phyloP scores from a whole-genome alignment of 2,888 invertebrate genomes.

The Choristoneura rosaceana region DNA sequence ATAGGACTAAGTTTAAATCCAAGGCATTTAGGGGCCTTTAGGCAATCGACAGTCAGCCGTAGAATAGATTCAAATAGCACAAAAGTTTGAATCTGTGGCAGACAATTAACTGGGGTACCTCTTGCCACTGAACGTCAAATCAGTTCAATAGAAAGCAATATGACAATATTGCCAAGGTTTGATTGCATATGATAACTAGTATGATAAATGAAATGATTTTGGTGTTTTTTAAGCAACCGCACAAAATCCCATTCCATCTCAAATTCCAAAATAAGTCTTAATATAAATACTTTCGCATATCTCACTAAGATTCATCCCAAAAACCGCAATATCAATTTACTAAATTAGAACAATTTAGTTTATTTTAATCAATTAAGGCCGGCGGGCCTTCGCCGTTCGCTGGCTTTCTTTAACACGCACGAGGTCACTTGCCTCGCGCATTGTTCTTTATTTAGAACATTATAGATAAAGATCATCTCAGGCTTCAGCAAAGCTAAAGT shows the following conservation, averaged over 20 bases:
- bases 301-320: slow-evolving; percentile 20
- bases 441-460: background rate
- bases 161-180: background rate
- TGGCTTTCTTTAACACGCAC: background rate
- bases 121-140: background rate
- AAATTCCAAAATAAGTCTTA: background rate
- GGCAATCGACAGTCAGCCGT: background rate
- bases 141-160: background rate
- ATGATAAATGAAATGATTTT: slow-evolving; percentile 2
- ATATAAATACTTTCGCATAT: slow-evolving; percentile 15
- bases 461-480: no score
- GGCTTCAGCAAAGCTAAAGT: no score
- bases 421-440: background rate
- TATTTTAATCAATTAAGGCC: background rate
- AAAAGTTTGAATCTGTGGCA: background rate
- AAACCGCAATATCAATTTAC: slow-evolving; percentile 5
- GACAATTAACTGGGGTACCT: background rate
- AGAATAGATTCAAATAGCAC: background rate
- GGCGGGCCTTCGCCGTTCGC: background rate
- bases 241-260: background rate
- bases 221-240: slow-evolving; percentile 1
- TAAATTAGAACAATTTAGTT: background rate
- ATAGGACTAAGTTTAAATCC: slow-evolving; percentile 2
- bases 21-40: background rate
- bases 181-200: background rate